A percentile compares a stretch with the other conserved stretches of the same genome.
Conservation (phyloP, 2,888 invertebrate species). For the Cephus nigrinus region DNA sequence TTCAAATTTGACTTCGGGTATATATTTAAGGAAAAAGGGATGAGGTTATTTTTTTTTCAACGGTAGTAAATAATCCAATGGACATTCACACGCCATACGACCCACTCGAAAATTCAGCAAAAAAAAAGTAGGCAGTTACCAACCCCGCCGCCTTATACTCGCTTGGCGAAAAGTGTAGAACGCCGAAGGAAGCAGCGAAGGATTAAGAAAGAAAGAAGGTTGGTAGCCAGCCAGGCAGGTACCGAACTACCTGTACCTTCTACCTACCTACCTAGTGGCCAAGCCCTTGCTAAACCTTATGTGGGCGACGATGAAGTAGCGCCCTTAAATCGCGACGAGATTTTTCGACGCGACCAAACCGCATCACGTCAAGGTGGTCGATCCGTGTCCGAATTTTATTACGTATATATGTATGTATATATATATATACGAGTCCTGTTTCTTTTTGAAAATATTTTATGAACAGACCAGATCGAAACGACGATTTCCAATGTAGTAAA, state of each 20-base stretch:
- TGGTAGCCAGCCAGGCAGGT: not conserved
- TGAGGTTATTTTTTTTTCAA: not conserved
- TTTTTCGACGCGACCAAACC: not conserved
- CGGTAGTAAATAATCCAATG: not conserved
- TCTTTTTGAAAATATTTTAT: not conserved
- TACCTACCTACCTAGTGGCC: not conserved
- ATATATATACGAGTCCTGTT: not conserved
- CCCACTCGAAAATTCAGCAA: not conserved
- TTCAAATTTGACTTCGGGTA: not conserved
- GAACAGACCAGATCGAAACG: not conserved
- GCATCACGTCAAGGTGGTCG: not conserved
- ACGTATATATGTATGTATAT: not conserved
- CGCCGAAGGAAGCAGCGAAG: not conserved
- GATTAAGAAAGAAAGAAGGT: not conserved
- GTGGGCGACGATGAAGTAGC: not conserved
- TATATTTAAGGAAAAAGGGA: not conserved
- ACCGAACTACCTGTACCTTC: not conserved
- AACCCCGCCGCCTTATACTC: not conserved
- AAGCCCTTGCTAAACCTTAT: not conserved
- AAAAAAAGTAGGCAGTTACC: not conserved
- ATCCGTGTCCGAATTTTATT: conserved; percentile 10
- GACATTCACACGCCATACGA: not conserved
- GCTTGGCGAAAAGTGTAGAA: not conserved
- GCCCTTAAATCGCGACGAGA: not conserved
- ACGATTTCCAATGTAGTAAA: conserved; percentile 28